Evolutionary conservation across 2,888 invertebrate species (phyloP), one percentile per base, ranked within the genome.

Genomic region (Branchipolynoe longqiensis): DNA sequence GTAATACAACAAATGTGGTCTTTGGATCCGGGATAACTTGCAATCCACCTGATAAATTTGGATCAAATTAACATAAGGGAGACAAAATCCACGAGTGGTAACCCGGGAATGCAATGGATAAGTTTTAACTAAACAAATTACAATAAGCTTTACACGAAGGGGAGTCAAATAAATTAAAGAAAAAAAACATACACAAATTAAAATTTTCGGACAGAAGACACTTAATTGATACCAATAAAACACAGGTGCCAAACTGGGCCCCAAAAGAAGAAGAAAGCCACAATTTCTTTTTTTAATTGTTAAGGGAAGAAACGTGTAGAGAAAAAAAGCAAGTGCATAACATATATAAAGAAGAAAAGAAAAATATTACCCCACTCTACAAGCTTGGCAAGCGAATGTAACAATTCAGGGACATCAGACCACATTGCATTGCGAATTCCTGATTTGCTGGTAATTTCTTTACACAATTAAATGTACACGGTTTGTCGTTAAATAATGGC

Each of bases 211-310:
- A 2, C 62, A 56, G 22, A 14, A 14, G 56, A 62, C 62, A 62
- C 28, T 69, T 69, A 36, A 69, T 69, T 69, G 69, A 62, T 31
- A 33, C 18, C 36, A 69, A 22, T 69, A 69, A 69, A 69, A 69
- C 38, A 28, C 31, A 2, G 12, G 62, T 18, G 14, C 14, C 58
- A 58, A 0, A 36, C 2, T 8, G 2, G 36, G 69, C 22, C 33
- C 36, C 3, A 33, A 14, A 69, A 69, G 33, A 69, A 69, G 38
- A 36, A 69, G 25, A 69, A 33, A 36, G 1, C 69, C 4, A 25
- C 69, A 14, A n/a, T 69, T 69, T 22, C 14, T 62, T 3, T n/a
- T n/a, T n/a, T n/a, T n/a, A n/a, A n/a, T n/a, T n/a, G n/a, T n/a
- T n/a, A n/a, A n/a, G n/a, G n/a, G n/a, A n/a, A n/a, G n/a, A n/a